phyloP scores from a whole-genome alignment of 2,113 vertebrate species.

The Scolopax mira region DNA sequence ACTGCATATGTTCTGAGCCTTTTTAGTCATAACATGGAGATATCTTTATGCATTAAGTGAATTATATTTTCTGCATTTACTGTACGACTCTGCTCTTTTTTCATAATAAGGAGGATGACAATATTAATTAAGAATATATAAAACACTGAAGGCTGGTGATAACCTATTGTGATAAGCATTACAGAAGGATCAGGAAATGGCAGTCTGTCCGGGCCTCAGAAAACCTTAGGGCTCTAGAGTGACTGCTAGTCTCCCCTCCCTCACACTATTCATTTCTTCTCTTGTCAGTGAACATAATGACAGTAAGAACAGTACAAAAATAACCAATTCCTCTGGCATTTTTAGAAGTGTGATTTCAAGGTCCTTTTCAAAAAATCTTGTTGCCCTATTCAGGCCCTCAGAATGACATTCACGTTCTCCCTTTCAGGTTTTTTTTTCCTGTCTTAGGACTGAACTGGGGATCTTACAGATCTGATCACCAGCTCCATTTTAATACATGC shows the following conservation, averaged over 20 bases:
- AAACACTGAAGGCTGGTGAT: not conserved
- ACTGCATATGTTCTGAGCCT: not conserved
- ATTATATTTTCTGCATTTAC: not conserved
- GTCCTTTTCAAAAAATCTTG: not conserved
- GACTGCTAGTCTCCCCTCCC: not conserved
- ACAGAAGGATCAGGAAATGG: not conserved
- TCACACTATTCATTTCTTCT: not conserved
- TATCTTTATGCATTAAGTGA: not conserved
- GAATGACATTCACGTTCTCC: not conserved
- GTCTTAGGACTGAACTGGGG: not conserved
- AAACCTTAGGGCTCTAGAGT: not conserved
- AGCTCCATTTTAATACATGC: not conserved
- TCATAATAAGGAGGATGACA: not conserved
- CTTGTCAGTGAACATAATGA: not conserved
- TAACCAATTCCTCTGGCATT: not conserved
- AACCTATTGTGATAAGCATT: not conserved
- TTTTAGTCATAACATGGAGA: not conserved
- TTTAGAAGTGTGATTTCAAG: slow-evolving; percentile 16
- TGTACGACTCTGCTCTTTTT: not conserved
- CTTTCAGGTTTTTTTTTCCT: not conserved
- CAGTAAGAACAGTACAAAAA: slow-evolving; percentile 24
- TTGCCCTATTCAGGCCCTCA: not conserved
- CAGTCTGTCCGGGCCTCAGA: not conserved
- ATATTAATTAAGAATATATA: not conserved
- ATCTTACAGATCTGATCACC: not conserved